These are phyloP conservation scores for Epinotia ramella DNA, from an alignment of 2,888 invertebrate genomes.

Conservation along the genomic window DNA sequence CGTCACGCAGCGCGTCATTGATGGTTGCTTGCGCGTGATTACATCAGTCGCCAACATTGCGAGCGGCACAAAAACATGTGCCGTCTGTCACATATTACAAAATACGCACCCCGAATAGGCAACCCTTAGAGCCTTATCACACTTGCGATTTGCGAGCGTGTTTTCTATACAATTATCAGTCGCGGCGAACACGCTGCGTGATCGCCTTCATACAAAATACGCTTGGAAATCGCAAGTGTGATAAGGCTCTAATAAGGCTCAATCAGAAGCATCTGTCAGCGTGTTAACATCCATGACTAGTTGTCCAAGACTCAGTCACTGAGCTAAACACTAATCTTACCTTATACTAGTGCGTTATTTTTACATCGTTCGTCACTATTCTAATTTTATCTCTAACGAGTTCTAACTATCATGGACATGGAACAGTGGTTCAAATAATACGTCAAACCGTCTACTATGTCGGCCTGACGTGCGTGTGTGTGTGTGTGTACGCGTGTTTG, in stretches of 20 bases:
- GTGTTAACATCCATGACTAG: too few relatives aligned
- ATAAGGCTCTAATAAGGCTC: too few relatives aligned
- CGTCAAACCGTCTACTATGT: slow-evolving; percentile 20
- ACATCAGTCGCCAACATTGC: slow-evolving; percentile 49
- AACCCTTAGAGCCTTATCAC: not conserved
- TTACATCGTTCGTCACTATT: not conserved
- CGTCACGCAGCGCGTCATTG: slow-evolving; percentile 37
- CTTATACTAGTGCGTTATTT: not conserved
- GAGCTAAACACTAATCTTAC: slow-evolving; percentile 1
- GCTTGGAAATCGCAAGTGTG: too few relatives aligned
- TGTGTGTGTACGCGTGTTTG: slow-evolving; percentile 53
- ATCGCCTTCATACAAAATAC: too few relatives aligned
- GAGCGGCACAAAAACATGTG: not conserved
- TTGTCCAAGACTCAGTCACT: too few relatives aligned
- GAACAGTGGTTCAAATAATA: slow-evolving; percentile 23
- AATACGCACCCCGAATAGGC: not conserved
- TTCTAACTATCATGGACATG: slow-evolving; percentile 11
- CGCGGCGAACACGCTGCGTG: too few relatives aligned
- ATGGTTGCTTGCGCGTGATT: slow-evolving; percentile 45
- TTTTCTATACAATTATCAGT: too few relatives aligned
- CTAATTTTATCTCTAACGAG: slow-evolving; percentile 29
- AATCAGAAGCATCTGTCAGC: too few relatives aligned
- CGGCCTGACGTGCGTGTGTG: slow-evolving; percentile 50
- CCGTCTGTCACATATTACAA: not conserved
- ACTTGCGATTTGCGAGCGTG: too few relatives aligned